These are phyloP conservation scores for Seira sanloemensis DNA, from an alignment of 2,888 invertebrate genomes.

Conservation along the genomic window DNA sequence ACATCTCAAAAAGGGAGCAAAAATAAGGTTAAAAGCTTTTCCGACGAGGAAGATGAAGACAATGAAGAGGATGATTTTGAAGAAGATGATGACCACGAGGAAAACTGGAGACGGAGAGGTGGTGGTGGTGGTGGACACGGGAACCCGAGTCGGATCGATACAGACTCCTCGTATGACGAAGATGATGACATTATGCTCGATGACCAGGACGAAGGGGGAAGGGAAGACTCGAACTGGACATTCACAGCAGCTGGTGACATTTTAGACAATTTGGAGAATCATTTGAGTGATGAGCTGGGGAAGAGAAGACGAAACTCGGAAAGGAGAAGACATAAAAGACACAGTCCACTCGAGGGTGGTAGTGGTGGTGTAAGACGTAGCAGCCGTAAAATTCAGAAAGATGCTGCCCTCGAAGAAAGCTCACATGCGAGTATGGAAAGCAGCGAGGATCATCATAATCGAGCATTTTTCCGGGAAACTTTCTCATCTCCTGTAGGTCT, in stretches of 20 bases:
- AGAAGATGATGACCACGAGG: constrained; percentile 58
- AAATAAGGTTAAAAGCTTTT: constrained; percentile 62
- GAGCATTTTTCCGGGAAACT: constrained; percentile 14
- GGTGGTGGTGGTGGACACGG: constrained; percentile 1
- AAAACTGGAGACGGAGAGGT: constrained; percentile 53
- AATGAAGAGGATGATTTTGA: constrained; percentile 55
- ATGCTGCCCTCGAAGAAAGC: constrained; percentile 37
- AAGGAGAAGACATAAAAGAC: constrained; percentile 28
- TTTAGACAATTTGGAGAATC: constrained; percentile 53
- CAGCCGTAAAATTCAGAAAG: constrained; percentile 38
- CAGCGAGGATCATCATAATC: constrained; percentile 39
- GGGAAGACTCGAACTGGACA: constrained; percentile 51
- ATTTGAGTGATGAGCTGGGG: constrained; percentile 45
- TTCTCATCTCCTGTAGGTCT: constrained; percentile 23
- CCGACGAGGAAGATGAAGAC: constrained; percentile 57
- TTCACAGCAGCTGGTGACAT: constrained; percentile 52
- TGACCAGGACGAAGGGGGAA: constrained; percentile 46
- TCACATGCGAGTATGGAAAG: constrained; percentile 56
- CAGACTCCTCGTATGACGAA: constrained; percentile 57
- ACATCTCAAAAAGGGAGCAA: constrained; percentile 40
- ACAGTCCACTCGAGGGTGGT: constrained; percentile 19
- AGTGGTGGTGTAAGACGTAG: neutral
- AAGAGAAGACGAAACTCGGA: constrained; percentile 27
- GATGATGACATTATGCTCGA: constrained; percentile 60
- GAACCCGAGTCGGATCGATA: constrained; percentile 28